Evolutionary conservation across 2,888 invertebrate species (phyloP), one percentile per base, ranked within the genome.

Genomic region (Meganola albula): DNA sequence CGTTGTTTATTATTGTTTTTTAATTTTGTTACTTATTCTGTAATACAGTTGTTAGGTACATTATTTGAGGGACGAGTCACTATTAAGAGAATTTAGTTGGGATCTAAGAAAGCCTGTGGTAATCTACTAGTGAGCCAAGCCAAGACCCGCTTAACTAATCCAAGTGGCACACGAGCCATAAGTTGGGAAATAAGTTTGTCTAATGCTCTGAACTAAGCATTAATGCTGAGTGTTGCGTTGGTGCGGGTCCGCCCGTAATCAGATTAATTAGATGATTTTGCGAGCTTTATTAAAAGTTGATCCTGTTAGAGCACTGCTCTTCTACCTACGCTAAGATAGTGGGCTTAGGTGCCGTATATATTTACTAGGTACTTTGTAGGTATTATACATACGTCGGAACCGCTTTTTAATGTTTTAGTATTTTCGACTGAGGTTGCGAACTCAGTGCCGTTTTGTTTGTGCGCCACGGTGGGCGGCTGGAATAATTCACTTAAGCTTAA

Each of bases 401-500:
- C 73, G 74, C 75, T 78, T 78, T 84, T 84, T 80, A 83, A 83
- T 82, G 82, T 82, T 84, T 84, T 75, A 80, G 80, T 77, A 83
- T 82, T 83, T 83, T 80, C 75, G 79, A 82, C 82, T 80, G 80
- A 79, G 80, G 80, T 82, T 83, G 82, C 74, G 73, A 84, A 79
- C 79, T 82, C 75, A 43, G 69, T 66, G 63, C 75, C 71, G 79
- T 83, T 83, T 78, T 82, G 82, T 83, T 83, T 83, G 79, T 74
- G 69, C 73, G 67, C 80, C 75, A 77, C 77, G 71, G 79, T 83
- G 83, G 84, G 80, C 77, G 75, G 70, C 78, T 66, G 70, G 73
- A 83, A 83, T 85, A 85, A 85, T 85, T 85, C 83, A 84, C 80
- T 83, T 83, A 83, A 83, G 82, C 82, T 85, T 83, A 83, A 85